Conservation (phyloP, 2,888 invertebrate genomes). For the Chymomyza procnemis region DNA sequence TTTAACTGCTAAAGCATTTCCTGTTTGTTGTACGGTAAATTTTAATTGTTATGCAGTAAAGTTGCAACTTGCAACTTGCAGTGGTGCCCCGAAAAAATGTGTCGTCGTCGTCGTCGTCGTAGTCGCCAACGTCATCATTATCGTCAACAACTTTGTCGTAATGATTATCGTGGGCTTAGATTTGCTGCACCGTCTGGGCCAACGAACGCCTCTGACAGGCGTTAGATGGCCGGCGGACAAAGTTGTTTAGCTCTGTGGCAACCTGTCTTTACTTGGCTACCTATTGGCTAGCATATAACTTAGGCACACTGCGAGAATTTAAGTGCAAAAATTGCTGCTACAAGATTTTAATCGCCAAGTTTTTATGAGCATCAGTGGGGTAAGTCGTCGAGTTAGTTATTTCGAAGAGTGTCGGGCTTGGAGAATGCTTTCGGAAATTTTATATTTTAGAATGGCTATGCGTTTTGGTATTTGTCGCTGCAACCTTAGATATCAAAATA, state of each 20-base stretch:
- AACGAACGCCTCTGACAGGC: neutral
- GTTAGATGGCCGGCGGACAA: neutral
- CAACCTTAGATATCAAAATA: too few relatives aligned
- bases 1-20: conserved; percentile 50
- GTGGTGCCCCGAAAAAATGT: conserved; percentile 46
- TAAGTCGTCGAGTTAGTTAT: too few relatives aligned
- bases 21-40: conserved; percentile 64
- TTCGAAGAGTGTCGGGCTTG: too few relatives aligned
- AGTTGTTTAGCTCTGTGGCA: conserved; percentile 28
- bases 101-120: conserved; percentile 29
- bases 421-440: too few relatives aligned
- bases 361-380: too few relatives aligned
- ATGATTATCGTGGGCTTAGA: neutral
- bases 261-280: conserved; percentile 35
- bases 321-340: too few relatives aligned
- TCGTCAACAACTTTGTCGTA: conserved; percentile 12
- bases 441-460: too few relatives aligned
- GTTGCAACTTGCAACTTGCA: conserved; percentile 28
- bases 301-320: neutral
- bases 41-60: conserved; percentile 56
- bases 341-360: too few relatives aligned
- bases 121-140: conserved; percentile 15
- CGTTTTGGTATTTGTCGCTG: too few relatives aligned
- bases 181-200: conserved; percentile 1
- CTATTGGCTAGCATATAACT: conserved; percentile 5